Percentiles rank a stretch among this genome's conserved stretches.
Evolutionary conservation across 2,113 vertebrate species (phyloP).

Genomic region (Motacilla tschutschensis): DNA sequence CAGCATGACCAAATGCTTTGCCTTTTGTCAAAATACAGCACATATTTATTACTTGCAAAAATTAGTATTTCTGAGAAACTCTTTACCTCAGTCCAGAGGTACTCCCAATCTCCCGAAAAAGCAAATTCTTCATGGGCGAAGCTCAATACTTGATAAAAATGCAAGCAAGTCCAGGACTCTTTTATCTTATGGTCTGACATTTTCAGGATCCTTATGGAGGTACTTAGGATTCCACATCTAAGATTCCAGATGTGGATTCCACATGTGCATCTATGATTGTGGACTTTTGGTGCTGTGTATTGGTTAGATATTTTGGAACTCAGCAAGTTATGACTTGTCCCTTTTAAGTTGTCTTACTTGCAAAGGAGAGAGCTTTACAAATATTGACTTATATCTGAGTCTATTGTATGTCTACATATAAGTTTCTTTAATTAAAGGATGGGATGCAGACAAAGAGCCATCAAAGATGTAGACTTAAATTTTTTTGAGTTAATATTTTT

Average conservation of each 20-base stretch:
- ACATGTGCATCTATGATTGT: rapidly evolving
- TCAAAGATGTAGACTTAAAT: rapidly evolving
- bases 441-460: not conserved
- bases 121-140: not conserved
- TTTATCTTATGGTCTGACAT: not conserved
- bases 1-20: not conserved
- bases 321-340: rapidly evolving
- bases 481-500: not conserved
- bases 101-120: not conserved
- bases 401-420: not conserved
- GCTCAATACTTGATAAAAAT: not conserved
- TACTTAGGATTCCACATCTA: not conserved
- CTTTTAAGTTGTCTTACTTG: not conserved
- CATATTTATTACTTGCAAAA: not conserved
- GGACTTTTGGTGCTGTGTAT: not conserved
- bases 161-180: not conserved
- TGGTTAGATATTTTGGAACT: not conserved
- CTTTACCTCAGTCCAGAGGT: rapidly evolving
- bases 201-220: not conserved
- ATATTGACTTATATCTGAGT: not conserved
- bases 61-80: not conserved
- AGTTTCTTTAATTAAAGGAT: not conserved
- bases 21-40: not conserved
- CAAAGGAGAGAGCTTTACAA: not conserved
- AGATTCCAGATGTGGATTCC: not conserved